phyloP scores from a whole-genome alignment of 2,888 invertebrate species.

The Melitaea athalia region DNA sequence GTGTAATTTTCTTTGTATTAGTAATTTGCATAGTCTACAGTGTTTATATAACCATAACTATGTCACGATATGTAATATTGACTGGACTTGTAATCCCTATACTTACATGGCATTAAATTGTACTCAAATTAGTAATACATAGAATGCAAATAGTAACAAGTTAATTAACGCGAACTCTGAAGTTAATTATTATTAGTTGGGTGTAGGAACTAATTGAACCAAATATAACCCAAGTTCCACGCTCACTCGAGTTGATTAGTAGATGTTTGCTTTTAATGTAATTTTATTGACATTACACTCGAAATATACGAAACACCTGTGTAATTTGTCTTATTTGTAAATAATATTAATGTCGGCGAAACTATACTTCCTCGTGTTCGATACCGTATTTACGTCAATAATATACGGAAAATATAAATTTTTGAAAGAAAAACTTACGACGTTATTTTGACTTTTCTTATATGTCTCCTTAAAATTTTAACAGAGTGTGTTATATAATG shows the following conservation, averaged over 20 bases:
- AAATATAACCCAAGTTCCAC: conserved; percentile 16
- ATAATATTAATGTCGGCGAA: not conserved
- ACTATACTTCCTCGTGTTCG: not conserved
- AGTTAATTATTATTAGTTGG: conserved; percentile 22
- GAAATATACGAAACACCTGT: conserved; percentile 12
- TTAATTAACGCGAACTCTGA: conserved; percentile 14
- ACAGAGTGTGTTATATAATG: no score
- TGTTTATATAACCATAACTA: not conserved
- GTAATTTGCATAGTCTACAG: not conserved
- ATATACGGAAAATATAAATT: no score
- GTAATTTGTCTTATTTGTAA: conserved; percentile 2
- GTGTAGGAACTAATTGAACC: conserved; percentile 18
- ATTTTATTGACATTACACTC: conserved; percentile 43
- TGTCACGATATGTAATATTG: not conserved
- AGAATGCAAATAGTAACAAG: conserved; percentile 5
- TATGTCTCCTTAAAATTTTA: no score
- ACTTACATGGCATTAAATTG: not conserved
- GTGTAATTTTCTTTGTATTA: not conserved
- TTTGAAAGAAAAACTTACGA: no score
- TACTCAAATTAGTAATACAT: conserved; percentile 6
- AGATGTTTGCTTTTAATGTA: conserved; percentile 63
- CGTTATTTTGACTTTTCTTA: no score
- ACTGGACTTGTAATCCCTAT: not conserved
- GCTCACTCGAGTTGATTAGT: conserved; percentile 51
- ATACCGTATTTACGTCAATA: not conserved